Evolutionary conservation across 2,888 invertebrate species (phyloP).

Genomic region (Xanthorhoe spadicearia): DNA sequence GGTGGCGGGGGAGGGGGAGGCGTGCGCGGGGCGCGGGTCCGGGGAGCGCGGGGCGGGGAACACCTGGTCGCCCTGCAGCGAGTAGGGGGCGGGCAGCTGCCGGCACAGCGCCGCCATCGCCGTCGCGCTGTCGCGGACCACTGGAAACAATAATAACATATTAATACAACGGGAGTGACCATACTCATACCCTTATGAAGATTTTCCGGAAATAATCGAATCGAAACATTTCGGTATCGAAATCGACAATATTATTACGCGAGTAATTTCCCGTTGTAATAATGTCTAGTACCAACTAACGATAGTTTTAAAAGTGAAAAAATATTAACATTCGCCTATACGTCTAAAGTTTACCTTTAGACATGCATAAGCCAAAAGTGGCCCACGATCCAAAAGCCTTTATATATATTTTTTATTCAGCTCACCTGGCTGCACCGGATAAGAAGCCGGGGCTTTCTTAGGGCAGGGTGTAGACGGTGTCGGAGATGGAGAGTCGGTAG

Average conservation of each 20-base stretch:
- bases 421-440: conserved; percentile 74
- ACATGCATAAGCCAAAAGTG: no score
- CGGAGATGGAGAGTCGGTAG: conserved; percentile 48
- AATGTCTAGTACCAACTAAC: no score
- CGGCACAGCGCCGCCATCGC: conserved; percentile 75
- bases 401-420: not conserved
- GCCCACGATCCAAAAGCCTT: no score
- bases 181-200: no score
- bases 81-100: conserved; percentile 52
- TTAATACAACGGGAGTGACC: no score
- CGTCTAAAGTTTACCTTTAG: no score
- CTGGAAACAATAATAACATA: conserved; percentile 47
- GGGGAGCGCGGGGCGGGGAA: conserved; percentile 57
- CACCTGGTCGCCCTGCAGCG: conserved; percentile 53
- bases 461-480: conserved; percentile 52
- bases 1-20: conserved; percentile 34
- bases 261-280: no score
- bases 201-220: no score
- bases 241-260: no score
- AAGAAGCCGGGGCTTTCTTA: conserved; percentile 53
- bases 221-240: no score
- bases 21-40: conserved; percentile 51
- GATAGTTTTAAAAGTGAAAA: no score
- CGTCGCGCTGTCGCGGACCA: conserved; percentile 70
- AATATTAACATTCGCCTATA: no score